Conservation (phyloP, 2,888 invertebrate species). For the Hydriomena furcata region DNA sequence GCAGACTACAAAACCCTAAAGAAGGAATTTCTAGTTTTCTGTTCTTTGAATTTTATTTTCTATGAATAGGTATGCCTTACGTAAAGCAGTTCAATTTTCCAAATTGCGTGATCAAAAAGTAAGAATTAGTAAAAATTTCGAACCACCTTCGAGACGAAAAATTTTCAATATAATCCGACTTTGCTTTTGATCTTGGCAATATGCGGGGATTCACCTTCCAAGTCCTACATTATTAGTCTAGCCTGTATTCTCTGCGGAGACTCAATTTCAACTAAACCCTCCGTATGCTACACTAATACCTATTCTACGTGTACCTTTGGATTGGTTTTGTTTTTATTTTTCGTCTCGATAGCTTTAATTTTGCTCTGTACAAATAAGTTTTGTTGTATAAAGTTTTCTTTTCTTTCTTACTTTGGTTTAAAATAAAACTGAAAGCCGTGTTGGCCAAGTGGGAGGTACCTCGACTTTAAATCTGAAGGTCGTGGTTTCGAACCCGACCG, state of each 20-base stretch:
- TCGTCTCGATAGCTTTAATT: constrained; percentile 32
- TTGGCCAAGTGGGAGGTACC: too few relatives aligned
- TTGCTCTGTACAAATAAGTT: constrained; percentile 14
- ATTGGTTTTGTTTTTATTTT: constrained; percentile 40
- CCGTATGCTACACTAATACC: constrained; percentile 38
- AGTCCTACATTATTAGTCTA: constrained; percentile 46
- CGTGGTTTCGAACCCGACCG: too few relatives aligned
- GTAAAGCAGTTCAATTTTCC: too few relatives aligned
- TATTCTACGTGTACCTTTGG: constrained; percentile 39
- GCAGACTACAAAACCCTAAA: too few relatives aligned
- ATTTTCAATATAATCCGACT: constrained; percentile 43
- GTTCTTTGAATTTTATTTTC: too few relatives aligned
- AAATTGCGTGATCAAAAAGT: constrained; percentile 7
- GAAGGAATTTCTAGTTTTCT: too few relatives aligned
- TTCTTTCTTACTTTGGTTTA: background rate
- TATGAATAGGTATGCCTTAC: too few relatives aligned
- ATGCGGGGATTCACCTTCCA: constrained; percentile 39
- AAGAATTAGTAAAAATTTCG: constrained; percentile 43
- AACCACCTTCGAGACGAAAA: constrained; percentile 32
- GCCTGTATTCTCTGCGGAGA: constrained; percentile 42
- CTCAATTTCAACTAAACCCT: constrained; percentile 48
- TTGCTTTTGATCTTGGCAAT: constrained; percentile 44
- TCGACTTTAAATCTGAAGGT: too few relatives aligned
- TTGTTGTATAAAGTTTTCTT: constrained; percentile 11
- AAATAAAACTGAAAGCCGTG: too few relatives aligned